A percentile compares a stretch with the other conserved stretches of the same genome.
Conservation (phyloP, 2,888 invertebrate species). For the Drosophila melanocephala region DNA sequence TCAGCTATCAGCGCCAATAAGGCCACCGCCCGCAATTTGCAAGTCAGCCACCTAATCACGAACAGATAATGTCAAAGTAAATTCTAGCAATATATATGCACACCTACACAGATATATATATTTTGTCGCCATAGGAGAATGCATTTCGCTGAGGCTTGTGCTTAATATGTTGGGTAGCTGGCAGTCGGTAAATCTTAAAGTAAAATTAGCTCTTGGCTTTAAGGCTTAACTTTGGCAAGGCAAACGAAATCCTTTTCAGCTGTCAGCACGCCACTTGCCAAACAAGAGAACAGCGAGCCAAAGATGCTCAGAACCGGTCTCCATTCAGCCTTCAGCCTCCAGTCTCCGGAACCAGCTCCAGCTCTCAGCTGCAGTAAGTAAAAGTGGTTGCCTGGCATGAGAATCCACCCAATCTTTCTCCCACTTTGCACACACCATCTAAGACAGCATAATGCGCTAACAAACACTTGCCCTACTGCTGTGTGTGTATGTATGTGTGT, state of each 20-base stretch:
- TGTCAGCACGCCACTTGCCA: constrained; percentile 81
- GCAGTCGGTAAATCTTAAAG: constrained; percentile 73
- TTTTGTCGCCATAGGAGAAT: constrained; percentile 19
- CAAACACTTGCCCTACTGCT: constrained; percentile 71
- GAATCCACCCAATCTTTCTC: constrained; percentile 18
- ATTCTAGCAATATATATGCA: constrained; percentile 8
- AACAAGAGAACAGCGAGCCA: constrained; percentile 60
- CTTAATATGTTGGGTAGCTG: constrained; percentile 54
- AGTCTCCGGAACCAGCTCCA: constrained; percentile 1
- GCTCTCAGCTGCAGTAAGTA: constrained; percentile 68
- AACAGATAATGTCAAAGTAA: constrained; percentile 74
- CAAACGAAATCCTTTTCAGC: constrained; percentile 79
- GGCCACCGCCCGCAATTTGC: constrained; percentile 65
- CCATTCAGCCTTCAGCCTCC: constrained; percentile 6
- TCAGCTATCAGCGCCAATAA: constrained; percentile 25
- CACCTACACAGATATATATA: background rate
- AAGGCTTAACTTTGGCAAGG: constrained; percentile 81
- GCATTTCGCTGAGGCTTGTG: constrained; percentile 50
- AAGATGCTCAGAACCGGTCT: constrained; percentile 18
- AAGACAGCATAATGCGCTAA: constrained; percentile 81
- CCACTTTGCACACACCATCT: constrained; percentile 47
- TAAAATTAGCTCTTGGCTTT: constrained; percentile 80
- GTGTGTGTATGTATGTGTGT: background rate
- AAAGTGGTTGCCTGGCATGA: constrained; percentile 63
- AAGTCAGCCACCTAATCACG: constrained; percentile 80